phyloP scores from a whole-genome alignment of 1,140 invertebrate genomes.

The Propsilocerus akamusi region DNA sequence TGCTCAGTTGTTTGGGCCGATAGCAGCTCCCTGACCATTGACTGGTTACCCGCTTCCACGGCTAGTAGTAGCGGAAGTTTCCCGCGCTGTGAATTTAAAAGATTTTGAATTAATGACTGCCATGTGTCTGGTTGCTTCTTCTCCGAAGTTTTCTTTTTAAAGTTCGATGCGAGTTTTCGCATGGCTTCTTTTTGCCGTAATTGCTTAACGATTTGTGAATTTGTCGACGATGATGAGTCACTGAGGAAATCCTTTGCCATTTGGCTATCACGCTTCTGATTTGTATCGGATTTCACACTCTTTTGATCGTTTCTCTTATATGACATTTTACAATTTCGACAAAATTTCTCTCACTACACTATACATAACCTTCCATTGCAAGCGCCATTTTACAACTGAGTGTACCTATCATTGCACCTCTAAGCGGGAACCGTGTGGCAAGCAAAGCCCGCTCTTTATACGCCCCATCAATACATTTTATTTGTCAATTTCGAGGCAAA shows the following conservation, averaged over 20 bases:
- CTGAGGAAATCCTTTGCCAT: not conserved
- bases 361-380: not conserved
- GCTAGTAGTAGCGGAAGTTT: constrained; percentile 84
- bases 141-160: constrained; percentile 20
- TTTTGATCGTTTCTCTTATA: not conserved
- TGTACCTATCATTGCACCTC: not conserved
- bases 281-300: not conserved
- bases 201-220: not conserved
- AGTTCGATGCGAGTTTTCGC: constrained; percentile 27
- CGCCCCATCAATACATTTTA: too few relatives aligned
- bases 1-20: constrained; percentile 64
- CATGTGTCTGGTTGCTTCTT: constrained; percentile 11
- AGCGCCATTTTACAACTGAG: constrained; percentile 1
- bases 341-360: not conserved
- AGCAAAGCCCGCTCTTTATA: too few relatives aligned
- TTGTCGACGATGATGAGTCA: not conserved
- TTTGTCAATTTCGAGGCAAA: too few relatives aligned
- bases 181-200: constrained; percentile 19
- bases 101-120: constrained; percentile 30
- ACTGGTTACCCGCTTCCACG: constrained; percentile 81
- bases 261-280: not conserved
- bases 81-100: constrained; percentile 52
- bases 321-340: not conserved
- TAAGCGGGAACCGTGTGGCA: too few relatives aligned
- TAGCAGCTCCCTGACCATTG: constrained; percentile 79